Evolutionary conservation across 2,797 vertebrate species (phyloP).

Genomic region (Brotogeris chrysoptera): DNA sequence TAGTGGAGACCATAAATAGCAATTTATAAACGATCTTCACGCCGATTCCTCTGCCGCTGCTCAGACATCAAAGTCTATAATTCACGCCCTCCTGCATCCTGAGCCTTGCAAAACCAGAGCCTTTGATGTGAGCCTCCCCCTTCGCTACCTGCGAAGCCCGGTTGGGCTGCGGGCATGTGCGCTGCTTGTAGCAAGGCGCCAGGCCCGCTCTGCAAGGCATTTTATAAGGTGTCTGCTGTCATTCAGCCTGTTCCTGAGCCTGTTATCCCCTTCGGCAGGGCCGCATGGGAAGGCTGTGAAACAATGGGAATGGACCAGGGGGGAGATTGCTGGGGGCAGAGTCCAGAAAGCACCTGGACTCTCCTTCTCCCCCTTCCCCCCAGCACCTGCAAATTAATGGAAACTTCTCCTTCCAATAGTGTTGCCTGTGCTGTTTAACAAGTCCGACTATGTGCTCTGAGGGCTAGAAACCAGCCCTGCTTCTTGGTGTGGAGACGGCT

Average conservation of each 20-base stretch:
- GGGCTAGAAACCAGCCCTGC: neutral
- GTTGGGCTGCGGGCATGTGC: conserved; percentile 64
- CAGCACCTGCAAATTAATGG: conserved; percentile 69
- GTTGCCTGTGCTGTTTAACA: conserved; percentile 48
- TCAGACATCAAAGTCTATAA: conserved; percentile 71
- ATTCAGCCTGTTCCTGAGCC: conserved; percentile 54
- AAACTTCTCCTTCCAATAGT: conserved; percentile 37
- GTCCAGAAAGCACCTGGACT: conserved; percentile 62
- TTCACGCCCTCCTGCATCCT: conserved; percentile 71
- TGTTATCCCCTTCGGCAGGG: conserved; percentile 35
- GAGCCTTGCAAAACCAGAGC: conserved; percentile 67
- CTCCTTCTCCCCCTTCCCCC: conserved; percentile 6
- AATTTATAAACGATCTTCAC: conserved; percentile 70
- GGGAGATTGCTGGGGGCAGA: conserved; percentile 52
- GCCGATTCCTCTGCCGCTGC: conserved; percentile 52
- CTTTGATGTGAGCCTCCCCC: conserved; percentile 68
- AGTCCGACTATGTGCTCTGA: neutral
- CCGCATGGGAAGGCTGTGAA: conserved; percentile 2
- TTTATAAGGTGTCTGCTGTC: conserved; percentile 74
- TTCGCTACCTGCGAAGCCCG: conserved; percentile 66
- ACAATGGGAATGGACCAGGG: neutral
- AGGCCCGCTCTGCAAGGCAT: conserved; percentile 52
- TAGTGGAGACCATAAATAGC: conserved; percentile 65
- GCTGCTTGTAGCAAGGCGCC: conserved; percentile 56
- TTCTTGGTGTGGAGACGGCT: neutral